Evolutionary conservation across 2,888 invertebrate genomes (phyloP), one percentile per base, ranked within the genome.

Genomic region (Aporophyla lueneburgensis): DNA sequence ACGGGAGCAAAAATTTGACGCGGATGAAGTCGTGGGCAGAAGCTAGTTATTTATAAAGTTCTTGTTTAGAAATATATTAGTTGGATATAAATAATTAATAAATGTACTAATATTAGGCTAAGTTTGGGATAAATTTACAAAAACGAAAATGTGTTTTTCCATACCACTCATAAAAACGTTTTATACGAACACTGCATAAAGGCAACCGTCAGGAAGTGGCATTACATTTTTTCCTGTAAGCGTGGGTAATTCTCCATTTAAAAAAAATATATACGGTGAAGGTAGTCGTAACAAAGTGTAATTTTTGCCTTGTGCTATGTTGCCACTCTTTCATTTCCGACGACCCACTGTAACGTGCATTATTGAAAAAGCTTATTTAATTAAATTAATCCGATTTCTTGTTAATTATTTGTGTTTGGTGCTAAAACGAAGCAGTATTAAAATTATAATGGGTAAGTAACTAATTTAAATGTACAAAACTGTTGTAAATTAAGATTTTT

Each of bases 361-460:
- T 54, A 7, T n/a, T 46, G 33, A 7, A 5, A 10, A 43, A 46
- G 33, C n/a, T 46, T n/a, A n/a, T 46, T 46, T 19, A 1, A 7
- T 9, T 19, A 24, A 27, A 46, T n/a, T 6, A 43, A n/a, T n/a
- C 33, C n/a, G 1, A 21, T 46, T 19, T 46, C 27, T 33, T 14
- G 14, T 14, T 9, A 46, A 19, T 43, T 67, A 19, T 16, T 46
- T 9, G n/a, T 33, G 7, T 14, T 33, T 19, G 1, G 46, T 56
- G 46, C 2, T 12, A 49, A 49, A 49, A 49, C 19, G 33, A 16
- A 49, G 6, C 16, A 73, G 33, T 40, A 71, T 46, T 12, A 21
- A 70, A 43, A n/a, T 9, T 71, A 46, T 5, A n/a, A 54, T 19
- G n/a, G 43, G 72, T 72, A 72, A 71, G 71, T 54, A 6, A 46